phyloP scores from a whole-genome alignment of 2,888 invertebrate genomes.

The Tanypteryx hageni region DNA sequence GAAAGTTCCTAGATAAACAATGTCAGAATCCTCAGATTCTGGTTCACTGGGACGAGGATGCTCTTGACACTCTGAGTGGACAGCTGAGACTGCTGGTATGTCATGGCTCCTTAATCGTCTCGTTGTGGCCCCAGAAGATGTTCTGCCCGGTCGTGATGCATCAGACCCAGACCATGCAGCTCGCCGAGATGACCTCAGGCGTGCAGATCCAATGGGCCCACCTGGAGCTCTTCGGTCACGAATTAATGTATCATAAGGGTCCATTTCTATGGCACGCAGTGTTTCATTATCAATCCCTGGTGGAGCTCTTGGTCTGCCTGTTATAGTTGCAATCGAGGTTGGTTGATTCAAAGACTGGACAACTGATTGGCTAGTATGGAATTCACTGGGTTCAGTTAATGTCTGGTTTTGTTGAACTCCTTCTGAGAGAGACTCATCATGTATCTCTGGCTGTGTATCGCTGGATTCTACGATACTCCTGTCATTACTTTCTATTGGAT shows the following conservation, averaged over 20 bases:
- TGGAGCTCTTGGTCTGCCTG: neutral
- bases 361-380: neutral
- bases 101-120: constrained; percentile 46
- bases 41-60: constrained; percentile 37
- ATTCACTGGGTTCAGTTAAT: neutral
- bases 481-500: neutral
- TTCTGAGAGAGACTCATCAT: neutral
- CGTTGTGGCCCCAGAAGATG: neutral
- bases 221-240: neutral
- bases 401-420: neutral
- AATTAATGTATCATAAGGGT: neutral
- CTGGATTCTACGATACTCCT: neutral
- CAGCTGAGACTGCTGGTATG: constrained; percentile 3
- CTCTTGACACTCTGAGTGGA: constrained; percentile 16
- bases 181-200: constrained; percentile 36
- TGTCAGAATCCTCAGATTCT: constrained; percentile 43
- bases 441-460: neutral
- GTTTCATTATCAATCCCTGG: neutral
- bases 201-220: constrained; percentile 17
- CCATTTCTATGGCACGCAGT: neutral
- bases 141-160: neutral
- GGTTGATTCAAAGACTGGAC: constrained; percentile 17
- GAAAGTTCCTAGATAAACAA: constrained; percentile 56
- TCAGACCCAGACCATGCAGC: constrained; percentile 28
- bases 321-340: neutral